Conservation (phyloP, 2,888 invertebrate species). For the Eudemis profundana region DNA sequence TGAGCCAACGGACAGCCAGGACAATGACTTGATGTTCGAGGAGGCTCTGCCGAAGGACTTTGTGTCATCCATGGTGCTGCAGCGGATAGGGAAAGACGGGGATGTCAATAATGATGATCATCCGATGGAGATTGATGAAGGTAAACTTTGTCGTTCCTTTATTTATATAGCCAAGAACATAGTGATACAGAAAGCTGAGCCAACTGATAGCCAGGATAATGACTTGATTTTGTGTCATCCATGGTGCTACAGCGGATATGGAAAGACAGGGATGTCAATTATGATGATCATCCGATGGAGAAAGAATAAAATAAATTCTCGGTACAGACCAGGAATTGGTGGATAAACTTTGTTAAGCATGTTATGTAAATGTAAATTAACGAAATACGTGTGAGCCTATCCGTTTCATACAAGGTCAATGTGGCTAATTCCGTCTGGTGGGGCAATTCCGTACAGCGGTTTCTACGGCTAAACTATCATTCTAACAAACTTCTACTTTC, state of each 20-base stretch:
- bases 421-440: too few species aligned
- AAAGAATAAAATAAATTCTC: conserved; percentile 74
- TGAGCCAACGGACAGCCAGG: conserved; percentile 21
- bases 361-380: too few species aligned
- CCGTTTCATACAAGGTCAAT: too few species aligned
- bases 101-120: conserved; percentile 54
- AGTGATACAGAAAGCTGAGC: conserved; percentile 39
- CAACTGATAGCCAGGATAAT: conserved; percentile 25
- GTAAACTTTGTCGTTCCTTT: too few species aligned
- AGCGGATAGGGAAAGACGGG: conserved; percentile 46
- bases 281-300: conserved; percentile 61
- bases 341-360: too few species aligned
- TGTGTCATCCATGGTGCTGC: conserved; percentile 51
- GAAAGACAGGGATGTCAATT: conserved; percentile 47
- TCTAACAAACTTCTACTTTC: too few species aligned
- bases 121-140: conserved; percentile 70
- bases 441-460: too few species aligned
- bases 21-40: conserved; percentile 52
- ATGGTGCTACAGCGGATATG: conserved; percentile 49
- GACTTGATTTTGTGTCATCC: conserved; percentile 55
- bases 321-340: too few species aligned
- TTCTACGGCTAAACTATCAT: too few species aligned
- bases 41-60: conserved; percentile 60
- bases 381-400: too few species aligned
- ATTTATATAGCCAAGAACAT: conserved; percentile 44